Base-by-base conservation (phyloP, 1,140 invertebrate genomes). In the Plodia interpunctella region DNA sequence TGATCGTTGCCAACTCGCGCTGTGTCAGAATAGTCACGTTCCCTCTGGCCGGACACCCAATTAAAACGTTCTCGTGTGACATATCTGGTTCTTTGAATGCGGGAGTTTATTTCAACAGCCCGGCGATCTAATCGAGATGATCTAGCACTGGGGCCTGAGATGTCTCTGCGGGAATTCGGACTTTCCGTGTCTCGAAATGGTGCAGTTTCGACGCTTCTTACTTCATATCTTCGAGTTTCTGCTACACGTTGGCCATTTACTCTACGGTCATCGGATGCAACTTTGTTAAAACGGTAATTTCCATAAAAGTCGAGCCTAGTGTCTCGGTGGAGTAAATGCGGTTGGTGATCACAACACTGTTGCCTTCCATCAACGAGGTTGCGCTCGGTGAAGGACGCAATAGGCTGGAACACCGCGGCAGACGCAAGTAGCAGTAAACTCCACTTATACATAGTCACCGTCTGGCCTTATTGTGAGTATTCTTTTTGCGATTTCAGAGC, bases 381-480 rank as follows among this genome's bases (percentile, higher is more conserved):
- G 55, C 73, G 57, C 20, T 86, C 79, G 13, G 68, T 66, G 62
- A 66, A 78, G 32, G 80, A 76, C 56, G 60, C 67, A 64, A 76
- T 80, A 20, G 80, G 75, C 53, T 85, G 76, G 38, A 84, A 65
- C 35, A 83, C 55, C 59, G 71, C 70, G 64, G 83, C 65, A 70
- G 85, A 59, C 62, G 76, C 74, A 66, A 88, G 66, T 50, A 87
- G 69, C 56, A 80, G 74, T 65, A 85, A 79, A 79, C 74, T 69
- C 85, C 83, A 82, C 73, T 83, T 79, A 88, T 87, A 72, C 85
- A 88, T 88, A 86, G 76, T 87, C 74, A 78, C 77, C 64, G 70
- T 70, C 63, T 65, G 53, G 62, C 67, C 49, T 70, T 56, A 54
- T 63, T 60, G 38, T 66, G 28, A 59, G 56, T 50, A 74, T 65